Conservation (phyloP, 1,140 invertebrate genomes). For the Ceratoteleas bidentatus region DNA sequence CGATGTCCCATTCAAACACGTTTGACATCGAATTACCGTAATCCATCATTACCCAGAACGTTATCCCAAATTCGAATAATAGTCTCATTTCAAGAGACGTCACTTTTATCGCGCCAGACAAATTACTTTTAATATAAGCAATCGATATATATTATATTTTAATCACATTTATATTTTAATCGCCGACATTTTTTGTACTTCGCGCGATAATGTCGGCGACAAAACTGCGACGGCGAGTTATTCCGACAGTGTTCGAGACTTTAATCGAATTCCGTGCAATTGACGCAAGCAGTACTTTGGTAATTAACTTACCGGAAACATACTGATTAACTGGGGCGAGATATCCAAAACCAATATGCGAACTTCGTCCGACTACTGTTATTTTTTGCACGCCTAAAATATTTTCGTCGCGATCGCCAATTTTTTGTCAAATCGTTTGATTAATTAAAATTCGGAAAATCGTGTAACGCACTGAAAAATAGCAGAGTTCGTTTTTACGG, state of each 20-base stretch:
- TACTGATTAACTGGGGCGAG: slow-evolving; percentile 69
- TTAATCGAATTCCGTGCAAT: slow-evolving; percentile 70
- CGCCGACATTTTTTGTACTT: slow-evolving; percentile 37
- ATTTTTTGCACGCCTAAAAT: slow-evolving; percentile 11
- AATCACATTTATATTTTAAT: too few species aligned
- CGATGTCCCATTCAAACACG: too few species aligned
- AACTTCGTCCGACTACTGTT: slow-evolving; percentile 40
- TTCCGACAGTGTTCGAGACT: slow-evolving; percentile 57
- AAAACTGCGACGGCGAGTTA: slow-evolving; percentile 58
- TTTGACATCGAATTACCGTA: neutral
- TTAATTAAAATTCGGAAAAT: too few species aligned
- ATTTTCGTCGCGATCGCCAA: slow-evolving; percentile 11
- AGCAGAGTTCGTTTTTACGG: too few species aligned
- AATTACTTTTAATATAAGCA: slow-evolving; percentile 26
- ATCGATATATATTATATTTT: too few species aligned
- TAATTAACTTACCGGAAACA: slow-evolving; percentile 72
- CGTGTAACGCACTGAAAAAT: too few species aligned
- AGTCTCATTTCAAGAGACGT: neutral
- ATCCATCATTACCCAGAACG: neutral
- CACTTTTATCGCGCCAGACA: slow-evolving; percentile 1
- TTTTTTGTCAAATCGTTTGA: neutral
- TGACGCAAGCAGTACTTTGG: slow-evolving; percentile 70
- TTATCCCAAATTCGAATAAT: neutral
- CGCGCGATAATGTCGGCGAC: slow-evolving; percentile 34
- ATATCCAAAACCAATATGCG: slow-evolving; percentile 58